These are phyloP conservation scores for Guaruba guarouba DNA, from an alignment of 2,113 vertebrate genomes.

Conservation along the genomic window DNA sequence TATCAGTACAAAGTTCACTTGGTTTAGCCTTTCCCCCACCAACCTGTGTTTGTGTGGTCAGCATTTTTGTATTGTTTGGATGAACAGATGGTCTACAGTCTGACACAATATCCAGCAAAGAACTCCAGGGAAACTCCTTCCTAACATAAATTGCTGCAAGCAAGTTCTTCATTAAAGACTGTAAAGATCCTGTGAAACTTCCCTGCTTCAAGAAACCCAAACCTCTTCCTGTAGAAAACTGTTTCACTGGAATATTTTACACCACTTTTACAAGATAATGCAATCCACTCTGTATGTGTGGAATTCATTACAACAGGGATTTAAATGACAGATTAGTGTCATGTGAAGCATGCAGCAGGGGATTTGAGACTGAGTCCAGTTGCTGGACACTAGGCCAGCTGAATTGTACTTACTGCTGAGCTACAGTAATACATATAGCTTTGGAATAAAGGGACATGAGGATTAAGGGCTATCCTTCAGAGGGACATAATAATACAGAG, in stretches of 20 bases:
- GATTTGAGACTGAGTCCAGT: conserved; percentile 42
- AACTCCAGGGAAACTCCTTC: not conserved
- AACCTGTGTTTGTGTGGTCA: not conserved
- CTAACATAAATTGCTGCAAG: not conserved
- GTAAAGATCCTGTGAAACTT: not conserved
- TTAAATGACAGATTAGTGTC: conserved; percentile 55
- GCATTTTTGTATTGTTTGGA: not conserved
- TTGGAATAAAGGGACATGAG: conserved; percentile 15
- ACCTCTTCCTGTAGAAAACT: not conserved
- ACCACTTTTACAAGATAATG: not conserved
- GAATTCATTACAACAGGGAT: conserved; percentile 53
- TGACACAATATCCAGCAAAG: not conserved
- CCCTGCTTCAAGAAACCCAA: not conserved
- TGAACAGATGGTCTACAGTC: not conserved
- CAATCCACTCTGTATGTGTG: not conserved
- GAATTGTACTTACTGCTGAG: conserved; percentile 28
- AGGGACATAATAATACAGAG: conserved; percentile 1
- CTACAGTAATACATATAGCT: conserved; percentile 16
- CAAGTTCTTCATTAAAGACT: not conserved
- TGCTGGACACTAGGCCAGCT: conserved; percentile 29
- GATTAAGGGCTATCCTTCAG: conserved; percentile 31
- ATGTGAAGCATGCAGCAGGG: conserved; percentile 18
- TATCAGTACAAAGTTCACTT: not conserved
- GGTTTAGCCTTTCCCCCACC: not conserved
- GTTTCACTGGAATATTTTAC: not conserved